Evolutionary conservation across 2,797 vertebrate genomes (phyloP).

Genomic region (Perodicticus potto): DNA sequence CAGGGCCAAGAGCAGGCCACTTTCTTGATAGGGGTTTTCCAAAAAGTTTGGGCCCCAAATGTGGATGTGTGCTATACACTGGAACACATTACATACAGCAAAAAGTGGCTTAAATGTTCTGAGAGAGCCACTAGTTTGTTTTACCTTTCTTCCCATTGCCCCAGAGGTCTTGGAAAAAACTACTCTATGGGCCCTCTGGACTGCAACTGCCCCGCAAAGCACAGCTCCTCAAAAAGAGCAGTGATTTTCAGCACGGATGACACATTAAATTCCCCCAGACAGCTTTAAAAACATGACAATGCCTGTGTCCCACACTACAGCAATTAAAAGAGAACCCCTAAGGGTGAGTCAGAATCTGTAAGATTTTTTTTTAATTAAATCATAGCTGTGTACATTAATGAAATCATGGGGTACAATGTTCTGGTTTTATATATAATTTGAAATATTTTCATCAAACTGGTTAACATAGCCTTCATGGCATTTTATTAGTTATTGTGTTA

Average conservation of each 20-base stretch:
- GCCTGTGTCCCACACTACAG: neutral
- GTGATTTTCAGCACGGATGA: neutral
- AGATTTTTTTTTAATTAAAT: too few relatives aligned
- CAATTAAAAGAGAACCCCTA: constrained; percentile 46
- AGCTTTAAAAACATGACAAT: constrained; percentile 27
- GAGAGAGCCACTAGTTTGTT: neutral
- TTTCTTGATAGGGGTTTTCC: too few relatives aligned
- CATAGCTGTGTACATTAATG: too few relatives aligned
- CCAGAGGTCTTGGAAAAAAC: neutral
- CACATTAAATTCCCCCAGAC: constrained; percentile 28
- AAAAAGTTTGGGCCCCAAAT: too few relatives aligned
- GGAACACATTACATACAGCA: too few relatives aligned
- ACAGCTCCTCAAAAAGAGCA: neutral
- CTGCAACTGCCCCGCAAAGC: neutral
- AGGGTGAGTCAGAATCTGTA: neutral
- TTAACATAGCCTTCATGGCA: too few relatives aligned
- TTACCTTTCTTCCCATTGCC: neutral
- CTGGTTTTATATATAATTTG: too few relatives aligned
- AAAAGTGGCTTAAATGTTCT: neutral
- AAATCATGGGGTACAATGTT: too few relatives aligned
- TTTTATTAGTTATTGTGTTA: too few relatives aligned
- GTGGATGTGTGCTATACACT: too few relatives aligned
- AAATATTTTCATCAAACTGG: too few relatives aligned
- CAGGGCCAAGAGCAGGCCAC: too few relatives aligned
- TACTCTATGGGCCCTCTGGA: neutral